These are phyloP conservation scores for Drosophila mayaguana DNA, from an alignment of 2,888 invertebrate genomes.

Conservation along the genomic window DNA sequence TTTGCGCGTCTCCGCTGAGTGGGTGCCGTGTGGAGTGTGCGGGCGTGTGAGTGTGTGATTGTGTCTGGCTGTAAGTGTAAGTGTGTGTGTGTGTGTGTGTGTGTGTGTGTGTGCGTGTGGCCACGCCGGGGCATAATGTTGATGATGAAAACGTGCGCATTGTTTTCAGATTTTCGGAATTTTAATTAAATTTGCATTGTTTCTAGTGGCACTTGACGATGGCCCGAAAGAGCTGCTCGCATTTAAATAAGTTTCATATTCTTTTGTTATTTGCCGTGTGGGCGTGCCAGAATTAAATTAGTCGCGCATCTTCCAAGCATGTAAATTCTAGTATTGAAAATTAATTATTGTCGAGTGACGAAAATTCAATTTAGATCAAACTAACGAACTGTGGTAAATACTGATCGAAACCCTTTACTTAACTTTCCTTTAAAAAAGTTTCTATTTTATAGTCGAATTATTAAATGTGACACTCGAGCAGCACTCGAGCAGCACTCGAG, in stretches of 20 bases:
- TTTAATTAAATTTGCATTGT: conserved; percentile 76
- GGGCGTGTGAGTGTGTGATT: neutral
- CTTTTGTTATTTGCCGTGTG: conserved; percentile 49
- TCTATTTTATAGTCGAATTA: conserved; percentile 57
- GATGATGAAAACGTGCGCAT: conserved; percentile 69
- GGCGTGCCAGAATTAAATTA: conserved; percentile 53
- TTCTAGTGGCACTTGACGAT: conserved; percentile 70
- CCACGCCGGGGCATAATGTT: conserved; percentile 64
- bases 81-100: neutral
- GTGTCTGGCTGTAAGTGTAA: neutral
- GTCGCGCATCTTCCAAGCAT: conserved; percentile 24
- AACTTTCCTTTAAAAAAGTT: conserved; percentile 35
- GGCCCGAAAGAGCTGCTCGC: conserved; percentile 47
- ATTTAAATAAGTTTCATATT: conserved; percentile 71
- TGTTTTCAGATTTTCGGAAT: conserved; percentile 74
- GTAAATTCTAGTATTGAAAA: conserved; percentile 19
- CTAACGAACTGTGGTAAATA: neutral
- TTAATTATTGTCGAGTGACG: conserved; percentile 23
- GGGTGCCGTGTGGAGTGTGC: conserved; percentile 7
- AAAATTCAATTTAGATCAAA: conserved; percentile 8
- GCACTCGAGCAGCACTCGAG: neutral
- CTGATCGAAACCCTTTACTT: conserved; percentile 16
- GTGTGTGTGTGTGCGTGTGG: conserved; percentile 8
- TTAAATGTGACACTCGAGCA: conserved; percentile 59
- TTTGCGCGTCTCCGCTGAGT: conserved; percentile 29